These are phyloP conservation scores for Trimorus sp. DNA, from an alignment of 2,888 invertebrate genomes.

Conservation along the genomic window DNA sequence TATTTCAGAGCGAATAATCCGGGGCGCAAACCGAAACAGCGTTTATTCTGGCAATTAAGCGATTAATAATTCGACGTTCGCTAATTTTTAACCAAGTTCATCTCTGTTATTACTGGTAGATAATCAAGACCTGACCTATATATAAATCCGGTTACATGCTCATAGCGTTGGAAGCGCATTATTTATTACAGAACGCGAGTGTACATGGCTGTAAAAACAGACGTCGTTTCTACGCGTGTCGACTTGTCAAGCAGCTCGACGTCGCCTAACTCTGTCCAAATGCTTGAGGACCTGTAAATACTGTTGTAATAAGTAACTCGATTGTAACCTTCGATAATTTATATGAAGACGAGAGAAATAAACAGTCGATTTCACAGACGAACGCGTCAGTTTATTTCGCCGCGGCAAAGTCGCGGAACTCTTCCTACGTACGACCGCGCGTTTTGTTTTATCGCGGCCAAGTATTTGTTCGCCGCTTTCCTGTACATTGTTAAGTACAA, in stretches of 20 bases:
- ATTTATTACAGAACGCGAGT: slow-evolving; percentile 29
- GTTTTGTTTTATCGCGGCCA: slow-evolving; percentile 10
- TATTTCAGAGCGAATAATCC: too few relatives aligned
- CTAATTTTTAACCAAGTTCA: too few relatives aligned
- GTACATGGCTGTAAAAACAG: slow-evolving; percentile 39
- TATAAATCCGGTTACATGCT: background rate
- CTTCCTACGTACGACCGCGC: background rate
- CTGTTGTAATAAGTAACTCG: slow-evolving; percentile 21
- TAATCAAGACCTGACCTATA: background rate
- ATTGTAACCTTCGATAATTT: slow-evolving; percentile 20
- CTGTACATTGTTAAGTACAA: slow-evolving; percentile 47
- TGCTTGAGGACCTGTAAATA: slow-evolving; percentile 26
- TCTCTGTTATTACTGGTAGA: background rate
- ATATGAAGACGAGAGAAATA: slow-evolving; percentile 27
- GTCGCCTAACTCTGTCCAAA: background rate
- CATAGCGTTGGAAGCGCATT: slow-evolving; percentile 3
- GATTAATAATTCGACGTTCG: too few relatives aligned
- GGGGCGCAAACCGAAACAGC: too few relatives aligned
- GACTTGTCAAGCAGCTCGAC: too few relatives aligned
- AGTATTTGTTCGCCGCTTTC: slow-evolving; percentile 42
- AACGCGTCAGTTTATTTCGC: slow-evolving; percentile 10
- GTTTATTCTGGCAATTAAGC: too few relatives aligned
- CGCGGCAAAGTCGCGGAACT: background rate
- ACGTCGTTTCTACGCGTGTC: background rate
- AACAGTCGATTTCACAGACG: slow-evolving; percentile 9